A percentile compares a stretch with the other conserved stretches of the same genome.
Evolutionary conservation across 1,140 invertebrate species (phyloP).

Genomic region (Belonocnema kinseyi): DNA sequence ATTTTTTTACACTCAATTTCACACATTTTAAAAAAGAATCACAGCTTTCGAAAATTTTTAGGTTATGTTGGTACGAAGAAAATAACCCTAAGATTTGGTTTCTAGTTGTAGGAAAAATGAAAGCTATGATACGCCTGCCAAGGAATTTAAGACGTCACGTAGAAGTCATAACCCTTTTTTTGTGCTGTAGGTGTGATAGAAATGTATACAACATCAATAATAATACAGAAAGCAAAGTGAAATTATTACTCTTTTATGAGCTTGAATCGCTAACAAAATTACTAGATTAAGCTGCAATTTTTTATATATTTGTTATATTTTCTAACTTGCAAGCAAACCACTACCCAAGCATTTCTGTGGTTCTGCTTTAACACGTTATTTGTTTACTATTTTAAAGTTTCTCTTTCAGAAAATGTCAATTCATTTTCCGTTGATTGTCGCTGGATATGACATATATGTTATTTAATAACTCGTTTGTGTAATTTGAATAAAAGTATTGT

Average conservation of each 20-base stretch:
- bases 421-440: not conserved
- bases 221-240: not conserved
- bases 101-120: not conserved
- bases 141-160: not conserved
- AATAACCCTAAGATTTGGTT: too few species aligned
- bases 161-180: not conserved
- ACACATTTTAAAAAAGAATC: too few species aligned
- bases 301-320: not conserved
- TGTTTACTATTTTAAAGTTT: not conserved
- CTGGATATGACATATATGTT: not conserved
- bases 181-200: not conserved
- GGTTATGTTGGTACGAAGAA: too few species aligned
- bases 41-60: too few species aligned
- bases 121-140: not conserved
- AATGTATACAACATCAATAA: not conserved
- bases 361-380: too few species aligned
- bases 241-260: not conserved
- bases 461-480: not conserved
- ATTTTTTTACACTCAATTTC: too few species aligned
- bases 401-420: not conserved
- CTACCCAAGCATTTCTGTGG: too few species aligned
- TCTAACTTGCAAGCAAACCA: not conserved
- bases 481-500: not conserved
- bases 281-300: not conserved
- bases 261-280: not conserved